Percentiles rank a stretch among this genome's conserved stretches.
Conservation (phyloP, 2,113 vertebrate genomes). For the Chunga burmeisteri region DNA sequence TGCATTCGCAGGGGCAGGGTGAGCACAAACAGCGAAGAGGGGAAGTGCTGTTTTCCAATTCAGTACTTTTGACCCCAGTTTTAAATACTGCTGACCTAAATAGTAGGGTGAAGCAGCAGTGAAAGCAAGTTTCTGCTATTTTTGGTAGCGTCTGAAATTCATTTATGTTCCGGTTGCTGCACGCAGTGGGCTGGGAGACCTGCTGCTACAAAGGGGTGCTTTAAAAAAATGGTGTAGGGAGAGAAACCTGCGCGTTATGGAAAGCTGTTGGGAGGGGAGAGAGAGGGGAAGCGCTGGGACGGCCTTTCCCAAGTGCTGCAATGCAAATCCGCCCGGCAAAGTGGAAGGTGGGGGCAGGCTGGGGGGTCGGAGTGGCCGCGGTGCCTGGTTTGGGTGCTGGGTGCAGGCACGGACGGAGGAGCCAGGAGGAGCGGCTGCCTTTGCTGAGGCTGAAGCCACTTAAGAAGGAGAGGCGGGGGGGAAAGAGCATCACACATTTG, state of each 20-base stretch:
- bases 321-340: background rate
- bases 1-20: background rate
- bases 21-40: background rate
- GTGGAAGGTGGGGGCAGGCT: background rate
- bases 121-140: background rate
- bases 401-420: background rate
- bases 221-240: background rate
- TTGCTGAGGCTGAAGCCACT: background rate
- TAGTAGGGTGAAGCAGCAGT: background rate
- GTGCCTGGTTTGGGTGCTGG: background rate
- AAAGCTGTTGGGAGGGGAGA: background rate
- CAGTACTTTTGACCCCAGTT: background rate
- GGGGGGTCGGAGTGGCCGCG: rapidly evolving
- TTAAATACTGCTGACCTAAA: background rate
- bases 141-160: background rate
- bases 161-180: background rate
- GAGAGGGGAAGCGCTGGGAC: background rate
- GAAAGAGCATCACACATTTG: background rate
- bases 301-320: background rate
- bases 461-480: background rate
- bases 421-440: background rate
- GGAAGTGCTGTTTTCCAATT: background rate
- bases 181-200: background rate
- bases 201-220: background rate
- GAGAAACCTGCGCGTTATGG: background rate